Percentiles rank a stretch among this genome's conserved stretches.
Conservation (phyloP, 2,888 invertebrate species). For the Ferdinandea cuprea region DNA sequence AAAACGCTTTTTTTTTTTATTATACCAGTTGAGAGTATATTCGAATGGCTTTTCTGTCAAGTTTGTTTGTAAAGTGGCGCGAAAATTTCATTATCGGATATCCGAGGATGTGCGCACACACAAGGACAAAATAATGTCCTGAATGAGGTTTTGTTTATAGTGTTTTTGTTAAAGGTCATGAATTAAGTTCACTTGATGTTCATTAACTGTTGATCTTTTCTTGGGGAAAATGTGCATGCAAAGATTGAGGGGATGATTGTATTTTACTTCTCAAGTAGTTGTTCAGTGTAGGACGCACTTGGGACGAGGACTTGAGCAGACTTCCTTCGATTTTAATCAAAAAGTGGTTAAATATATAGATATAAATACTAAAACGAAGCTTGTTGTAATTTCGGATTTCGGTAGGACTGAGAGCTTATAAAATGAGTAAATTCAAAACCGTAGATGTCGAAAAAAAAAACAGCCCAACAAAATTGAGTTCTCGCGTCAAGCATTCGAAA, state of each 20-base stretch:
- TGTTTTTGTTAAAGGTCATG: constrained; percentile 64
- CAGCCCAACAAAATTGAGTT: too few species aligned
- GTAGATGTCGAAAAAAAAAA: too few species aligned
- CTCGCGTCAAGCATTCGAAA: too few species aligned
- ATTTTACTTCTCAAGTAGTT: background rate
- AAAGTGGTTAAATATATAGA: too few species aligned
- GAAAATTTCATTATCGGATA: constrained; percentile 55
- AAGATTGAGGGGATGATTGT: constrained; percentile 26
- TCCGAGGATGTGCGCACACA: constrained; percentile 36
- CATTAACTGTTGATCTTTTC: constrained; percentile 60
- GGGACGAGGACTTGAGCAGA: too few species aligned
- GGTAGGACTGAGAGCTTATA: too few species aligned
- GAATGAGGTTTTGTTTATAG: constrained; percentile 22
- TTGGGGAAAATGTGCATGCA: constrained; percentile 15
- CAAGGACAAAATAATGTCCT: background rate
- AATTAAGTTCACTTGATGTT: constrained; percentile 57
- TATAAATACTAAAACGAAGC: too few species aligned
- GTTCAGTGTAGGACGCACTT: background rate
- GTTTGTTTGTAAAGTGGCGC: constrained; percentile 55
- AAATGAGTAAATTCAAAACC: too few species aligned
- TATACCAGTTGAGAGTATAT: constrained; percentile 13
- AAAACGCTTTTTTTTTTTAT: constrained; percentile 12
- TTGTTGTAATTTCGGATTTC: too few species aligned
- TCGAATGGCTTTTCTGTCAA: constrained; percentile 5
- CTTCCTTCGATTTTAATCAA: too few species aligned